Conservation (phyloP, 2,113 vertebrate species). For the Cyphomyrus plagiostoma region DNA sequence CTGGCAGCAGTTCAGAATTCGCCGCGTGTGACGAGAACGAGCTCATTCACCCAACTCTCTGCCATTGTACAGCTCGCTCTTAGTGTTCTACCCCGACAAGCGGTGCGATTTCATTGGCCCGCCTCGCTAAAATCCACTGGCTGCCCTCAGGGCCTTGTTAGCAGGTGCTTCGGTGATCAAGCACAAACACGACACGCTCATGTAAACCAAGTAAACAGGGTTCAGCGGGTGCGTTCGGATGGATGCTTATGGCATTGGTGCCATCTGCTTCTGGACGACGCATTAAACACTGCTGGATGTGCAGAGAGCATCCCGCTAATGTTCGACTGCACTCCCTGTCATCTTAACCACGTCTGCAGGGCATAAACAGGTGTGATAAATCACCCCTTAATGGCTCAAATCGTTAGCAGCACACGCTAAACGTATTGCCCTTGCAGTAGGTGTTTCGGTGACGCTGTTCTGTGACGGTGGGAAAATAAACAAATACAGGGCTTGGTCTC, state of each 20-base stretch:
- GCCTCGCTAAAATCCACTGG: background rate
- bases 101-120: background rate
- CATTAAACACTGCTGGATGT: conserved; percentile 41
- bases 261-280: conserved; percentile 33
- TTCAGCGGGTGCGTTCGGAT: conserved; percentile 48
- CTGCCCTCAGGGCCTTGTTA: conserved; percentile 53
- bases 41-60: background rate
- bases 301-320: background rate
- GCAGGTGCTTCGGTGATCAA: conserved; percentile 52
- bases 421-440: background rate
- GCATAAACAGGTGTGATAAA: background rate
- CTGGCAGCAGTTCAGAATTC: background rate
- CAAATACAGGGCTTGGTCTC: background rate
- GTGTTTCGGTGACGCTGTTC: background rate
- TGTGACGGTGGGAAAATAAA: background rate
- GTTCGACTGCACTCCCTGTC: background rate
- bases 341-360: background rate
- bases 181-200: conserved; percentile 35
- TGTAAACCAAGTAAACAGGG: conserved; percentile 28
- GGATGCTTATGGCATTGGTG: conserved; percentile 54
- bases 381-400: background rate
- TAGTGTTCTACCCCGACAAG: background rate
- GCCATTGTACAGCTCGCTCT: background rate
- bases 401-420: background rate
- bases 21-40: background rate